Evolutionary conservation across 1,140 invertebrate species (phyloP), one percentile per base, ranked within the genome.

Genomic region (Zophobas atratus): DNA sequence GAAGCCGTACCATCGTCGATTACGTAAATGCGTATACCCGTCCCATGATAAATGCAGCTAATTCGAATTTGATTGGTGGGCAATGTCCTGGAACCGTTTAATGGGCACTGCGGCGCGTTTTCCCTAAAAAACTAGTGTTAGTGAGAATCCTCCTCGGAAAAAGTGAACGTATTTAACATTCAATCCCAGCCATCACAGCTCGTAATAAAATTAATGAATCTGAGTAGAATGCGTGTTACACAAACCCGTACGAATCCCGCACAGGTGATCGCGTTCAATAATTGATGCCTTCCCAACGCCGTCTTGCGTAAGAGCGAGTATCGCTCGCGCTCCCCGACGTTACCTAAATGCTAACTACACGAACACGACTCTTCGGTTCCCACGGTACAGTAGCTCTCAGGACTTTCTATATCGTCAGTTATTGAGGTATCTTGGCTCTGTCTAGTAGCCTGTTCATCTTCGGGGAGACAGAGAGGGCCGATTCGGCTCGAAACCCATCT

Each of bases 271-370:
- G 49, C 49, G 60, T 46, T 46, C 39, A 48, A 55, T 71, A 71
- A 77, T 77, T 77, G 76, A 35, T 51, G n/a, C 35, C 49, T 35
- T 71, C 76, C 57, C 56, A 77, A 77, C 38, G 56, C n/a, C 41
- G 8, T 4, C 8, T 5, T 48, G 39, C 32, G 43, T 78, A 78
- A 78, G 77, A 51, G 38, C 56, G 56, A 78, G 33, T 55, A 74
- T 78, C 77, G 77, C 51, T 70, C 72, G 67, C 53, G 32, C 34
- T 73, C 43, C 56, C 43, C 56, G 48, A 77, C 81, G 81, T 79
- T 82, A 82, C 81, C 77, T 81, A 81, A 82, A 82, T 82, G 77
- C 79, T 80, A 80, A 80, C 77, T 77, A 79, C 74, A 76, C 76
- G 70, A 71, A 75, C 82, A 81, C 79, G 79, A 83, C 74, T 80